Evolutionary conservation across 2,113 vertebrate genomes (phyloP), one percentile per base, ranked within the genome.

Genomic region (Scophthalmus maximus): DNA sequence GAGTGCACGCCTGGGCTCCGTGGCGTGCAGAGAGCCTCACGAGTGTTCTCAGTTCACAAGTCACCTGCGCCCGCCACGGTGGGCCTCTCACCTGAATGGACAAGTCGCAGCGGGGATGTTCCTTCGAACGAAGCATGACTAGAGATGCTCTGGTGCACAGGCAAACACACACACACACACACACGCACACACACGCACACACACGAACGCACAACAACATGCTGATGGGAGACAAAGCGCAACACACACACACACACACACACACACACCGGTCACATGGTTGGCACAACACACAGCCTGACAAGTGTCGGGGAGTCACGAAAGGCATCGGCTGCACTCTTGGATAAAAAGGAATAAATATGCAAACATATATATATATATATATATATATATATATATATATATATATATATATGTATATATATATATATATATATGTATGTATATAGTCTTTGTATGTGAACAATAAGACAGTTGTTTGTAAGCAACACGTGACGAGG

Each of bases 101-200:
- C 44, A 52, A 66, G 20, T 57, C 68, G 25, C 64, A 27, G 22
- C 0, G 40, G 66, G 50, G 66, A 85, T 79, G 79, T 75, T 83
- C 49, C 51, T 50, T 30, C 68, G 67, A 82, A 73, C 66, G 60
- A 74, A 50, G 59, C 51, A 61, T 64, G 66, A 85, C 70, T 42
- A 50, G 26, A 68, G 44, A 85, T 74, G 79, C 79, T 68, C 65
- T 25, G 50, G 6, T 60, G 76, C 74, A 72, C 71, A 55, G 56
- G 12, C 44, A 6, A 53, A 64, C 47, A 26, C 52, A 34, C 60
- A 56, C n/a, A n/a, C 26, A 9, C 42, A 22, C 47, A 12, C 34
- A 47, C 9, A 38, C 32, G 61, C 42, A 22, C 51, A 22, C 53
- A 52, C 17, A 44, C 6, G n/a, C 18, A 9, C 32, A 18, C 34